Evolutionary conservation across 1,140 invertebrate species (phyloP), one percentile per base, ranked within the genome.

Genomic region (Drosophila tropicalis): DNA sequence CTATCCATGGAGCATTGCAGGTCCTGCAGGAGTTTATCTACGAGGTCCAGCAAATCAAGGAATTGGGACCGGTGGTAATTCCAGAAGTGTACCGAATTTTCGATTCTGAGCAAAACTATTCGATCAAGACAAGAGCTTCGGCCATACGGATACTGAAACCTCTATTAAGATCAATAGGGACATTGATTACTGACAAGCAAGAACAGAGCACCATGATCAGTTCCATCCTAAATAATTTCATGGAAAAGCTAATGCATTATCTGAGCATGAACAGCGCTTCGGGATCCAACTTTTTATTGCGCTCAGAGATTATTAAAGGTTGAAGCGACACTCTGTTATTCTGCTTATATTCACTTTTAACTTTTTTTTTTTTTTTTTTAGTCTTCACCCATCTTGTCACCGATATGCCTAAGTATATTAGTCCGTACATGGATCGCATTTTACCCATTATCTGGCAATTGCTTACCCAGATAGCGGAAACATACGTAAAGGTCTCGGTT

Each of bases 1-100:
- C 95, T 3, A 95, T 96, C 25, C 95, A 96, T 92, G 96, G 96
- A 47, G 95, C 96, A 7, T 96, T 97, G 95, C 93, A 96, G 89
- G 96, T 96, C 22, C 91, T 97, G 22, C 94, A 94, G 70, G 96
- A 97, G 91, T 95, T 96, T 70, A 94, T 94, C 5, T 93, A 95
- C 66, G 96, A 97, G 91, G 96, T 96, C 76, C 93, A 91, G 13
- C 95, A 96, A 84, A 94, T 97, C 67, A 94, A 94, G 19, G 94
- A 95, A 80, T 94, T 97, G 44, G 96, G 95, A 13, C 96, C 96
- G 7, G 93, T 96, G 7, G 95, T 97, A 62, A 93, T 97, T 10
- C 95, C 96, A 64, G 96, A 96, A 92, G 95, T 96, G 93, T 96
- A 95, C 79, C 93, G 95, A 79, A 96, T 96, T 60, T 95, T 96